Percentiles rank a stretch among this genome's conserved stretches.
These are phyloP conservation scores for Temnothorax rugatulus DNA, from an alignment of 2,888 invertebrate genomes.

Conservation along the genomic window DNA sequence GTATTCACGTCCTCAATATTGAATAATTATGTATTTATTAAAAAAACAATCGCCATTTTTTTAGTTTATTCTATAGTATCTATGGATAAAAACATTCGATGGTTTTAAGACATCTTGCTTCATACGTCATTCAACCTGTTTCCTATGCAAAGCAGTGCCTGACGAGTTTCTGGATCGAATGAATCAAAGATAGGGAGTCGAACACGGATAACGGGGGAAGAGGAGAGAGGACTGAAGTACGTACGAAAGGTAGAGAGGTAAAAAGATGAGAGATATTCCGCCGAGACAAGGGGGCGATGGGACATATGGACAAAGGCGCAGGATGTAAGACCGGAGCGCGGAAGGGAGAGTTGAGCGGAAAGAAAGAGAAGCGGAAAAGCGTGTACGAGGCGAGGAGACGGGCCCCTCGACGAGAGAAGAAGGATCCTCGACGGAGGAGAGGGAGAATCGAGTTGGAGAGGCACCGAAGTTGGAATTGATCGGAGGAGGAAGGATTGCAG, in stretches of 20 bases:
- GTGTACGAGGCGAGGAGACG: constrained; percentile 1
- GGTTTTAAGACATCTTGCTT: background rate
- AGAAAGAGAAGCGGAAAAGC: constrained; percentile 46
- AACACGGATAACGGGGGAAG: background rate
- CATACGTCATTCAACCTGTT: background rate
- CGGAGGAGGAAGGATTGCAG: constrained; percentile 81
- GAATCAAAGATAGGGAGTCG: constrained; percentile 33
- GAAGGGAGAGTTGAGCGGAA: constrained; percentile 45
- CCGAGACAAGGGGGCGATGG: constrained; percentile 33
- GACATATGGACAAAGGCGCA: constrained; percentile 43
- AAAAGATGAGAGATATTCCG: constrained; percentile 18
- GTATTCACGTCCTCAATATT: background rate
- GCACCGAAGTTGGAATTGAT: constrained; percentile 75
- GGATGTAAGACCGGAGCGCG: constrained; percentile 32
- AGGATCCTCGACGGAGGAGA: constrained; percentile 17
- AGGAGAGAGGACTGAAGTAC: constrained; percentile 1
- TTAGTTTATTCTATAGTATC: background rate
- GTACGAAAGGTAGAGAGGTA: constrained; percentile 3
- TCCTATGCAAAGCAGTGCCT: constrained; percentile 15
- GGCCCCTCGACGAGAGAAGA: background rate
- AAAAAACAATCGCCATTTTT: background rate
- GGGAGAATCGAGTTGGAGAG: constrained; percentile 59
- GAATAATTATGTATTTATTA: background rate
- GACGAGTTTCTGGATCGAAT: constrained; percentile 15
- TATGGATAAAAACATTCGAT: background rate